Conservation (phyloP, 1,140 invertebrate genomes). For the Drosophila tsacasi region DNA sequence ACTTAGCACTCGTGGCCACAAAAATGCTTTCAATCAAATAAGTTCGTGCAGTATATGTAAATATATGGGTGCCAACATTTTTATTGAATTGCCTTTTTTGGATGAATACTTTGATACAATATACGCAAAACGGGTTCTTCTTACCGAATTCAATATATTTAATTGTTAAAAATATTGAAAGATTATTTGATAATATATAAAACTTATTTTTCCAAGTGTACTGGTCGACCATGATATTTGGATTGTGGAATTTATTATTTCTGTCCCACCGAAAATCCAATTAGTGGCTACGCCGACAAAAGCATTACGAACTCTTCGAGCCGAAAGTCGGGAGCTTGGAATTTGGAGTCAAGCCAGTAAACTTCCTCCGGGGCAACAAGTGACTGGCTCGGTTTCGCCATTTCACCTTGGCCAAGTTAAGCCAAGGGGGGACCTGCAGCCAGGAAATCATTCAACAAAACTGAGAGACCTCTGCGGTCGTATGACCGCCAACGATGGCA, state of each 20-base stretch:
- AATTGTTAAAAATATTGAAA: not conserved
- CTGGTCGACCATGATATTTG: not conserved
- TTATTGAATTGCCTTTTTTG: slow-evolving; percentile 1
- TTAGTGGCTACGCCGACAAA: slow-evolving; percentile 31
- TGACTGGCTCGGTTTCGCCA: slow-evolving; percentile 34
- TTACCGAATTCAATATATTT: not conserved
- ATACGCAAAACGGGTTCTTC: not conserved
- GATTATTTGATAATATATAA: no score
- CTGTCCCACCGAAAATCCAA: slow-evolving; percentile 38
- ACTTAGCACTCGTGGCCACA: not conserved
- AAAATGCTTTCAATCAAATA: slow-evolving; percentile 12
- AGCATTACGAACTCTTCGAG: slow-evolving; percentile 34
- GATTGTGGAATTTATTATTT: slow-evolving; percentile 25
- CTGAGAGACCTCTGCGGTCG: slow-evolving; percentile 29
- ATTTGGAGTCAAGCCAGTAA: slow-evolving; percentile 26
- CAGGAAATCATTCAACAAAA: slow-evolving; percentile 70
- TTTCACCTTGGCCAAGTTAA: slow-evolving; percentile 49
- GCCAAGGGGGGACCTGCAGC: slow-evolving; percentile 35
- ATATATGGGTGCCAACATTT: not conserved
- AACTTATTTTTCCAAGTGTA: slow-evolving; percentile 15
- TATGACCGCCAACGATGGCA: slow-evolving; percentile 43
- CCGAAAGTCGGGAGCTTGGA: slow-evolving; percentile 1
- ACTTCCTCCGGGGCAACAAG: slow-evolving; percentile 53
- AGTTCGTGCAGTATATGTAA: not conserved
- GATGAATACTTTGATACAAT: not conserved